phyloP scores from a whole-genome alignment of 2,888 invertebrate genomes.

The Synanthedon formicaeformis region DNA sequence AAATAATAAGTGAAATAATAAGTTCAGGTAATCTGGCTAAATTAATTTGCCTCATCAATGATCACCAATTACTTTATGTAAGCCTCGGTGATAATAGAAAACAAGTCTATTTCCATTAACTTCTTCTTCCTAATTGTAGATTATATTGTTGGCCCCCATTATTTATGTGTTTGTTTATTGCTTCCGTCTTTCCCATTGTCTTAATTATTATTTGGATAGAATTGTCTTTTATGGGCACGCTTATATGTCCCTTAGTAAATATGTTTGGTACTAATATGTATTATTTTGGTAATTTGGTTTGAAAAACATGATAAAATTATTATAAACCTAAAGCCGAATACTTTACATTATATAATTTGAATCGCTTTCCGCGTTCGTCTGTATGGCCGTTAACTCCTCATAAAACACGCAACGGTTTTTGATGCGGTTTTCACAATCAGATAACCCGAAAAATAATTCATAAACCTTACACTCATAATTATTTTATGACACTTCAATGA shows the following conservation, averaged over 20 bases:
- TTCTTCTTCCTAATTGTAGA: constrained; percentile 17
- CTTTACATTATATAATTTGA: too few species aligned
- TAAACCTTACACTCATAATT: too few species aligned
- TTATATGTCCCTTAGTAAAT: neutral
- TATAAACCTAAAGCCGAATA: too few species aligned
- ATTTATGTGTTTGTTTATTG: constrained; percentile 26
- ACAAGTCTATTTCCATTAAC: neutral
- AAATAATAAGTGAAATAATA: neutral
- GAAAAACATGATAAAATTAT: too few species aligned
- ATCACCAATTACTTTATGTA: neutral
- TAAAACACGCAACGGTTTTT: too few species aligned
- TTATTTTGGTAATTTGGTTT: too few species aligned
- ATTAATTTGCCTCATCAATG: neutral
- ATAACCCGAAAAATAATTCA: too few species aligned
- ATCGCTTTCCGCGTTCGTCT: too few species aligned
- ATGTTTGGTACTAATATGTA: too few species aligned
- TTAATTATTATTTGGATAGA: neutral
- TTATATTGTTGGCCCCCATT: constrained; percentile 18
- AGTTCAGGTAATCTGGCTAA: neutral
- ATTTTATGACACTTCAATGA: too few species aligned
- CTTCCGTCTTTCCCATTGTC: constrained; percentile 3
- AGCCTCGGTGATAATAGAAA: neutral
- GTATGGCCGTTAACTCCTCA: too few species aligned
- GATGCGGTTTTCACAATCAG: too few species aligned
- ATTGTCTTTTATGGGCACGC: neutral